A percentile compares a stretch with the other conserved stretches of the same genome.
Evolutionary conservation across 2,888 invertebrate species (phyloP).

Genomic region (Apodemia mormo): DNA sequence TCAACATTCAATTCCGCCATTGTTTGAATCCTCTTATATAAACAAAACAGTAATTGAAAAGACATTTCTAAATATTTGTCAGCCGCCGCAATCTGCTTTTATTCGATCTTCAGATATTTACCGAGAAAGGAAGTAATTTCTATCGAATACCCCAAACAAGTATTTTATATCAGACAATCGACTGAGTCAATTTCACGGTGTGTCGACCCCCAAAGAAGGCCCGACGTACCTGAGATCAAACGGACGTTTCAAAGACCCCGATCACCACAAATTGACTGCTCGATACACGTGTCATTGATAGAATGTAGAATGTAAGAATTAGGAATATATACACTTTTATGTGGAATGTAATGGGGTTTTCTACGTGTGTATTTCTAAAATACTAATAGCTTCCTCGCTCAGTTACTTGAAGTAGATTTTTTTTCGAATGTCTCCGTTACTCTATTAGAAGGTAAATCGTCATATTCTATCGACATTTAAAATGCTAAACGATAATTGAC

Average conservation of each 20-base stretch:
- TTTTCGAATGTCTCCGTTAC: too few relatives aligned
- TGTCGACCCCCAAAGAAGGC: constrained; percentile 54
- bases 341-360: not conserved
- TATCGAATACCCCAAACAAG: constrained; percentile 47
- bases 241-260: constrained; percentile 46
- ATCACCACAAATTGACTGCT: constrained; percentile 52
- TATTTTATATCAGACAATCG: constrained; percentile 62
- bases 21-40: not conserved
- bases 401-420: too few relatives aligned
- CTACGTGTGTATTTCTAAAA: too few relatives aligned
- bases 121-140: constrained; percentile 40
- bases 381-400: too few relatives aligned
- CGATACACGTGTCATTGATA: constrained; percentile 26
- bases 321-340: not conserved
- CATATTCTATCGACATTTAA: too few relatives aligned
- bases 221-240: constrained; percentile 51
- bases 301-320: constrained; percentile 1
- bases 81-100: constrained; percentile 6
- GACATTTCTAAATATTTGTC: not conserved
- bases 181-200: constrained; percentile 70
- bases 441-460: too few relatives aligned
- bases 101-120: constrained; percentile 7
- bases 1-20: not conserved
- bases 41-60: not conserved
- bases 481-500: too few relatives aligned